Percentiles rank a stretch among this genome's conserved stretches.
These are phyloP conservation scores for Bacillus rossius DNA, from an alignment of 1,140 invertebrate species.

Conservation along the genomic window DNA sequence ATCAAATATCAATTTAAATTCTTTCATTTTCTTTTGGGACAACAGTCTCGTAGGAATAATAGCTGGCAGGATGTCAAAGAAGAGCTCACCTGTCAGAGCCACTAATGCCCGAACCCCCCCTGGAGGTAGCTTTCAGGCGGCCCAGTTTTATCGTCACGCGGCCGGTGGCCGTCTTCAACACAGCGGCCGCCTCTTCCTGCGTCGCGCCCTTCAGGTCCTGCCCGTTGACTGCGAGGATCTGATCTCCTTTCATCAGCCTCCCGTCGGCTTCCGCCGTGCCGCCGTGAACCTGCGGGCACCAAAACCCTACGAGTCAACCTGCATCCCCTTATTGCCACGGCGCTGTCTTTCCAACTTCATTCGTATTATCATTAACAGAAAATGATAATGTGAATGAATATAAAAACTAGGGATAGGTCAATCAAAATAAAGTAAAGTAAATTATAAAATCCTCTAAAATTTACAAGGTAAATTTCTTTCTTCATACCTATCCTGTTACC, in stretches of 20 bases:
- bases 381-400: no score
- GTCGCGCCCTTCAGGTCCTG: slow-evolving; percentile 76
- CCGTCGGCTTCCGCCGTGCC: slow-evolving; percentile 89
- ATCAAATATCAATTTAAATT: neutral
- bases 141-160: slow-evolving; percentile 75
- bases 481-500: no score
- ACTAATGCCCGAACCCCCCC: slow-evolving; percentile 2
- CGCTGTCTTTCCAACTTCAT: no score
- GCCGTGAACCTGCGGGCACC: slow-evolving; percentile 69
- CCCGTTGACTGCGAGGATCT: slow-evolving; percentile 85
- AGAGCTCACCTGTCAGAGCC: slow-evolving; percentile 16
- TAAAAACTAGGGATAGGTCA: no score
- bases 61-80: no score
- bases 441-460: no score
- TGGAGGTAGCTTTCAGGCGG: slow-evolving; percentile 60
- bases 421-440: no score
- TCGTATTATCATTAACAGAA: no score
- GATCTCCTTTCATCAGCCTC: slow-evolving; percentile 87
- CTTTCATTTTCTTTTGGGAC: neutral
- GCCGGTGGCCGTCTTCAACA: slow-evolving; percentile 79
- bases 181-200: slow-evolving; percentile 79
- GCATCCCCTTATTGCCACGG: no score
- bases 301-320: no score
- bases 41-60: no score
- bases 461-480: no score